Evolutionary conservation across 2,888 invertebrate genomes (phyloP), one percentile per base, ranked within the genome.

Genomic region (Meteorus colon): DNA sequence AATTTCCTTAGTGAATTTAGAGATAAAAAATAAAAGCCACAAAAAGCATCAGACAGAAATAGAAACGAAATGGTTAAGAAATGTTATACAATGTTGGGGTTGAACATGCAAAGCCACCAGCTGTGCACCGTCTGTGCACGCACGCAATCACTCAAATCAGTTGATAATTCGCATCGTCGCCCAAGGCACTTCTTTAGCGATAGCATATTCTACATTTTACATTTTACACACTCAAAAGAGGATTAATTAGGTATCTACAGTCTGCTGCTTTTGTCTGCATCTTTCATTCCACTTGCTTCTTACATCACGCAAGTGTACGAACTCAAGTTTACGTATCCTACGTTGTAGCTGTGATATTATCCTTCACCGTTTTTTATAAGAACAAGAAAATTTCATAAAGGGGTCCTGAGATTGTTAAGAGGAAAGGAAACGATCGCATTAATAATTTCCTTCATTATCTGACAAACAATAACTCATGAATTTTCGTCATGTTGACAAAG

Each of bases 181-280:
- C 75, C 62, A 73, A 37, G 71, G 66, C 75, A 78, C 78, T 84
- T 81, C 81, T 83, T 82, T 80, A 81, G 84, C 79, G 70, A 77
- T 80, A 78, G 41, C 41, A 41, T 41, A 41, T 81, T 79, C 75
- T 76, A 75, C 76, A 82, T 84, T 83, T 79, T 79, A 78, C 79
- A 76, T 74, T 84, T 81, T 81, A 79, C 77, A 83, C 77, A 84
- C 81, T 10, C 81, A 80, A 83, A 85, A 85, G 84, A 81, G 83
- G 84, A 86, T 85, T 86, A 86, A 86, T 86, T 86, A 86, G 84
- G 80, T 79, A 77, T 79, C 79, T 81, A 75, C 74, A 41, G 41
- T 8, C 12, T 41, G 41, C 41, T 12, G 12, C 41, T 41, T 41
- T 41, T 12, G 41, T 41, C 41, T 41, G 0, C 41, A 2, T 12